Evolutionary conservation across 2,888 invertebrate genomes (phyloP), one percentile per base, ranked within the genome.

Genomic region (Beris morrisii): DNA sequence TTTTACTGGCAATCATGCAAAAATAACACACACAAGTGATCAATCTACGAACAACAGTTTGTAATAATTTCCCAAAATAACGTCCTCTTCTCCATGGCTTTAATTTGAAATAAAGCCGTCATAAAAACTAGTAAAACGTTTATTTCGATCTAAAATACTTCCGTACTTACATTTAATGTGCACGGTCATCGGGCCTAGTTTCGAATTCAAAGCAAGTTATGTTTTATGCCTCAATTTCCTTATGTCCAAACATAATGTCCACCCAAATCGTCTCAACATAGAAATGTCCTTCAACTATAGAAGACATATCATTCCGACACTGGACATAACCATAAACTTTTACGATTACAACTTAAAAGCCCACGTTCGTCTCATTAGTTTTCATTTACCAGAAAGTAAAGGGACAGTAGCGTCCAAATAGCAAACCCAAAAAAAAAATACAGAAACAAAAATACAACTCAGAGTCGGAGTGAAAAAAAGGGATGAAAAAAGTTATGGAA

Each of bases 331-430:
- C 69, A 67, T 69, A 69, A 69, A 69, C 64, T 69, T 69, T 69
- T 69, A 69, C 65, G 69, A 67, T 67, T 66, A 69, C 69, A 69
- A 69, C 69, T 69, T 69, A 66, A 69, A 69, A 69, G 69, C 66
- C 69, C 69, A 69, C 69, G 69, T 69, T 69, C 69, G 59, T 66
- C 67, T 69, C 69, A 69, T 69, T 69, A 69, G 69, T 69, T 69
- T 69, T 69, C 69, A 69, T 69, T 69, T 69, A 69, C 69, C 69
- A 59, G 59, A 67, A 66, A 68, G 59, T 50, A 50, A 61, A 61
- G 38, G 38, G 52, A 50, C 43, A 6, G 13, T 53, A 31, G 32
- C 22, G 22, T 50, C 52, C 46, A 15, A 59, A 31, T 59, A 13
- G 28, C 13, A 38, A 52, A 43, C 32, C 3, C 48, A 9, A 15